phyloP scores from a whole-genome alignment of 2,888 invertebrate genomes.

The Chaetogeoica ovagalla region DNA sequence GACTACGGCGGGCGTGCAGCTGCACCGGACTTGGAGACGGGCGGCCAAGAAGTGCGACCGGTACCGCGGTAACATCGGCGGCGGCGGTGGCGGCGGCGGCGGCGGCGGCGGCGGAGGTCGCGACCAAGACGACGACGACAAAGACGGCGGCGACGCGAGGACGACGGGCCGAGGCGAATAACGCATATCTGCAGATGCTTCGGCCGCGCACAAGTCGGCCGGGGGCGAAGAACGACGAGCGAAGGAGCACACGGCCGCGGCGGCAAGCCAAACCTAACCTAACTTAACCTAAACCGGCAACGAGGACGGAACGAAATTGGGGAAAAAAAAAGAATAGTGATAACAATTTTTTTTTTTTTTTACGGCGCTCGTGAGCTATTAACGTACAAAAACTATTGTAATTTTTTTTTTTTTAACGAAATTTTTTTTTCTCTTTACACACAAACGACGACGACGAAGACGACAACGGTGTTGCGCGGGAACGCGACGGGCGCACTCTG shows the following conservation, averaged over 20 bases:
- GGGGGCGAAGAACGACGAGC: neutral
- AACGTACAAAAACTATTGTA: no score
- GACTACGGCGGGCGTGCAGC: constrained; percentile 1
- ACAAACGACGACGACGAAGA: neutral
- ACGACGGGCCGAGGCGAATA: constrained; percentile 5
- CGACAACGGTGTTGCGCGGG: neutral
- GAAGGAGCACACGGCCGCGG: no score
- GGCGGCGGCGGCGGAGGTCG: neutral
- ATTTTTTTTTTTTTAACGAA: no score
- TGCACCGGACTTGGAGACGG: constrained; percentile 8
- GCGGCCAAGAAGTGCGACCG: neutral
- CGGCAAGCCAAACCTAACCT: no score
- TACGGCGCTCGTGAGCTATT: no score
- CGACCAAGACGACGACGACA: no score
- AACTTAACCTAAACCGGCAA: neutral
- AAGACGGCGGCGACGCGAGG: neutral
- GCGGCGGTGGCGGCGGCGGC: neutral
- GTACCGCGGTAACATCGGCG: neutral
- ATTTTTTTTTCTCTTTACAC: no score
- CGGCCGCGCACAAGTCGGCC: neutral
- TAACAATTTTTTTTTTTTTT: no score
- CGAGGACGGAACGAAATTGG: no score
- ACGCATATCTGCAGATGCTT: constrained; percentile 15
- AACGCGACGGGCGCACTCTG: constrained; percentile 12
- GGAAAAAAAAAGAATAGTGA: no score